A percentile compares a stretch with the other conserved stretches of the same genome.
phyloP scores from a whole-genome alignment of 1,140 invertebrate species.

The Drosophila yakuba region DNA sequence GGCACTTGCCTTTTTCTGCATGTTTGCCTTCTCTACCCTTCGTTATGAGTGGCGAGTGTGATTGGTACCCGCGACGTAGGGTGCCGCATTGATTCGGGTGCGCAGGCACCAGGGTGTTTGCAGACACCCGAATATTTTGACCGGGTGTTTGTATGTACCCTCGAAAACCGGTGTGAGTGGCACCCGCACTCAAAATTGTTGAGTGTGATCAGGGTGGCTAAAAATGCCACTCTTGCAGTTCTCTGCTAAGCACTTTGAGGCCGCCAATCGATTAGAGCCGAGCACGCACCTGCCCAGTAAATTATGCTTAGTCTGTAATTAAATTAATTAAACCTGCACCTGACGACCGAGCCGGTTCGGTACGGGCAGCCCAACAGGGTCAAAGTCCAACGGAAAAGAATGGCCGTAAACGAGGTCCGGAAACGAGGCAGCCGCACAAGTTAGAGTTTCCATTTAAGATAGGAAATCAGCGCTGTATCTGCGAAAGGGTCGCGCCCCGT shows the following conservation, averaged over 20 bases:
- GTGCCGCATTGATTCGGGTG: too few relatives aligned
- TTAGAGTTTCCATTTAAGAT: conserved; percentile 73
- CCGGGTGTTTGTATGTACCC: too few relatives aligned
- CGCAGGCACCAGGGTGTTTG: too few relatives aligned
- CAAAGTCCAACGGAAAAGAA: conserved; percentile 47
- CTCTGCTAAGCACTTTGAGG: conserved; percentile 41
- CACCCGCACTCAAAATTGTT: too few relatives aligned
- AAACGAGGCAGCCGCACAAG: conserved; percentile 61
- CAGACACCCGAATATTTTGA: too few relatives aligned
- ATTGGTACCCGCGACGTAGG: too few relatives aligned
- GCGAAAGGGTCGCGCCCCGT: conserved; percentile 50
- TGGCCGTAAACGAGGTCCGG: conserved; percentile 51
- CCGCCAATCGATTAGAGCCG: conserved; percentile 52
- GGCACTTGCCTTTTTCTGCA: too few relatives aligned
- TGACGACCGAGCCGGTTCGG: conserved; percentile 30
- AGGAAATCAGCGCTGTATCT: conserved; percentile 68
- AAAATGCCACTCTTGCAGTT: too few relatives aligned
- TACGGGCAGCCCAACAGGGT: conserved; percentile 16
- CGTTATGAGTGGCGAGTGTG: too few relatives aligned
- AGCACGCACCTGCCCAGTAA: conserved; percentile 76
- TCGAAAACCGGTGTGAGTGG: too few relatives aligned
- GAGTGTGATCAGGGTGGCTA: too few relatives aligned
- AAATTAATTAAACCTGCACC: conserved; percentile 80
- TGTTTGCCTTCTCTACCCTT: too few relatives aligned
- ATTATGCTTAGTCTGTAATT: conserved; percentile 83